Evolutionary conservation across 2,113 vertebrate species (phyloP), one percentile per base, ranked within the genome.

Genomic region (Glaucidium brasilianum): DNA sequence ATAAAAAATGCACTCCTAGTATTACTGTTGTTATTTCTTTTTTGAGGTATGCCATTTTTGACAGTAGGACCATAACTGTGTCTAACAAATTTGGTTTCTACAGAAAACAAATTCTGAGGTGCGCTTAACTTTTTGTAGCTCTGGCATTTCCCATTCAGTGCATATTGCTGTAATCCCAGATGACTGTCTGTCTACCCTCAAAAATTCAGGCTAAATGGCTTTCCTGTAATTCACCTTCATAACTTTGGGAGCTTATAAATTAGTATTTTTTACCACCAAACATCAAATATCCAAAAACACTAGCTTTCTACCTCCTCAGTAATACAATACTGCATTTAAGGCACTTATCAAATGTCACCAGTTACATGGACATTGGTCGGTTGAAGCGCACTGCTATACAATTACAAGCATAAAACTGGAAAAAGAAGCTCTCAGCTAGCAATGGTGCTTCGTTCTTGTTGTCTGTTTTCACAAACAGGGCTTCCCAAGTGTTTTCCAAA

Each of bases 91-190:
- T 55, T 4, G 5, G 19, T 50, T 58, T 63, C 29, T 53, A 17
- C 34, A 39, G 56, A 86, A 96, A 88, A 32, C 23, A 85, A 35
- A 81, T 60, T 90, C 49, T 74, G 72, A 97, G 43, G 32, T 88
- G n/a, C 4, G 6, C 12, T 74, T 90, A 69, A 85, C 25, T 67
- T 90, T 34, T 29, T 73, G 34, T 35, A 90, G 64, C 19, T 62
- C 39, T 77, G 74, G 58, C 45, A 63, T 37, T 72, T 53, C 64
- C 41, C 4, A 0, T 69, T 79, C 2, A 10, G 27, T 9, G 13
- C 21, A 35, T 27, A 43, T 2, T 91, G 17, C 34, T 84, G 47
- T 35, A 43, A 91, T 47, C 72, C 39, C 68, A 49, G n/a, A 72
- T 63, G 43, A 90, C 80, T 59, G 9, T n/a, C 47, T 91, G 77